Base-by-base conservation (phyloP, 2,113 vertebrate species). In the Psammodynastes pulverulentus region DNA sequence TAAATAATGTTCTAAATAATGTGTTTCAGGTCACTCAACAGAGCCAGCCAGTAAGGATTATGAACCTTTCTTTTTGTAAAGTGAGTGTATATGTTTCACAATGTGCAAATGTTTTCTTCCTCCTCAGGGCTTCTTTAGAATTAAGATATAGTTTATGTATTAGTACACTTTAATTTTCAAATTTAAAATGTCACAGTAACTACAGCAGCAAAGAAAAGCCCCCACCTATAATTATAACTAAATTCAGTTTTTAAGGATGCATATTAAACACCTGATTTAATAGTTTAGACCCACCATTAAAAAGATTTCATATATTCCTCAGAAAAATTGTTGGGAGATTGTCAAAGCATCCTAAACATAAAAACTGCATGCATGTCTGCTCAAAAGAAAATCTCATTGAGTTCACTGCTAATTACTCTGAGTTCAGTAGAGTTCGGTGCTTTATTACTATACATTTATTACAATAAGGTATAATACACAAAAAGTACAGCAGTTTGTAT, bases 1-100 rank as follows among this genome's bases (percentile, higher is more conserved):
- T 90, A 84, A n/a, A n/a, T n/a, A n/a, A n/a, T n/a, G n/a, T n/a
- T n/a, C n/a, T n/a, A n/a, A n/a, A n/a, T n/a, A n/a, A n/a, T n/a
- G 93, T 91, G 49, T 92, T 91, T 93, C 39, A 94, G 85, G 90
- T 92, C 21, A 91, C 21, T 10, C 53, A 43, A 7, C 45, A 45
- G 46, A 23, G n/a, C 4, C 87, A 85, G 10, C 15, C 24, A 84
- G 34, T 86, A 43, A 51, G 7, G 45, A 67, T 39, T 45, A 26
- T 86, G 87, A 84, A 85, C 46, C 53, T 62, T 67, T 67, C 5
- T 89, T 54, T 54, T 56, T 29, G 29, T 51, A 89, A 84, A 84
- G 6, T 43, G 84, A 92, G 53, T n/a, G 26, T 45, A 23, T 52
- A 67, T 62, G 8, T 62, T 24, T 92, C 1, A 21, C 45, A 92